phyloP scores from a whole-genome alignment of 2,888 invertebrate species.

The Rhagophthalmus giganteus region DNA sequence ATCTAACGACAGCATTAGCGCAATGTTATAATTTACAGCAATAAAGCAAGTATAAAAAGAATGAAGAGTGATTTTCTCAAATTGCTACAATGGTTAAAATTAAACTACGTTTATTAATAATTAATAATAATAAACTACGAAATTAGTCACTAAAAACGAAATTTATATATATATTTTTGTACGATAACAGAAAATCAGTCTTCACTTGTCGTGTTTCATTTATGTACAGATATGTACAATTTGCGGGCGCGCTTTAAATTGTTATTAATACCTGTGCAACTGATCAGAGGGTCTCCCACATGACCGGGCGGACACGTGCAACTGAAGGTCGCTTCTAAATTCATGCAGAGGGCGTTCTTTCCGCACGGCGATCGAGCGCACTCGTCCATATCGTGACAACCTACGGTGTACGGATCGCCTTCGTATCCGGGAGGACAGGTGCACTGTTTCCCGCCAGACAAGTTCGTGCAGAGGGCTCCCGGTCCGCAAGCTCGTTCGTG shows the following conservation, averaged over 20 bases:
- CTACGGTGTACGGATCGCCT: constrained; percentile 73
- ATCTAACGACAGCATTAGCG: constrained; percentile 58
- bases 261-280: constrained; percentile 70
- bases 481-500: constrained; percentile 73
- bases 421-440: constrained; percentile 81
- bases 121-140: constrained; percentile 11
- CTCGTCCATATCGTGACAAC: constrained; percentile 76
- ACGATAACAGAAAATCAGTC: constrained; percentile 56
- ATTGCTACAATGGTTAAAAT: too few relatives aligned
- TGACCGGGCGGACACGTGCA: constrained; percentile 84
- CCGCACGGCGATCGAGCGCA: constrained; percentile 78
- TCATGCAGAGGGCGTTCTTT: constrained; percentile 76
- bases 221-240: constrained; percentile 7
- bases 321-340: constrained; percentile 75
- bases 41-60: constrained; percentile 7
- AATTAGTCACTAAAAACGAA: constrained; percentile 5
- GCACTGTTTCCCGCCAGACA: constrained; percentile 80
- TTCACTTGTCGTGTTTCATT: constrained; percentile 49
- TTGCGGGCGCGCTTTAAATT: background rate
- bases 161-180: constrained; percentile 41
- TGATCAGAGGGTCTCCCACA: constrained; percentile 74
- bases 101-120: constrained; percentile 17
- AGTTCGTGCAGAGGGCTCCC: constrained; percentile 78
- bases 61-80: constrained; percentile 44
- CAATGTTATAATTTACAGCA: constrained; percentile 13